Base-by-base conservation (phyloP, 2,888 invertebrate genomes). In the Octodonta nipae region DNA sequence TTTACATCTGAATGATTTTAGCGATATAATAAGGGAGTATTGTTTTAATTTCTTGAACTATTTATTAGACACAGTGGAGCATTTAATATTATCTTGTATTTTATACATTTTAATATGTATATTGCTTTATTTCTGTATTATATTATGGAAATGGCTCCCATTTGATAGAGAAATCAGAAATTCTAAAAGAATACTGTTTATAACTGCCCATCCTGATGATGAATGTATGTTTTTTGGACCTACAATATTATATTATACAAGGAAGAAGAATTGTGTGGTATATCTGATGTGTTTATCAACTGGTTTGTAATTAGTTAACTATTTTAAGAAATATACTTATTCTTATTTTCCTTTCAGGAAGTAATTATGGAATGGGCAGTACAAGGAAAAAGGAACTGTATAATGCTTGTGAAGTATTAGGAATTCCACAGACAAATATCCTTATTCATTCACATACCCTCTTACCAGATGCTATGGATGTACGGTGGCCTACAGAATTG, bases 211-310 rank as follows among this genome's bases (percentile, higher is more conserved):
- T 66, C 96, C 96, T 10, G 96, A 98, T 61, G 96, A 98, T 59
- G 96, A 98, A 60, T 88, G 88, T 48, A 95, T 98, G 96, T 98
- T 98, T 61, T 98, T 98, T 60, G 88, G 91, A 1, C 98, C 98
- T 11, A 73, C 84, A 24, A 75, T 91, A 41, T 70, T 81, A 41
- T 70, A 78, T 54, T 63, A 85, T 37, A 55, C 64, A 2, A 72
- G 70, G 44, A 68, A 73, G 28, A 67, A 71, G 43, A 68, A 71
- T 44, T 75, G 75, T 50, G 69, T 74, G 42, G 75, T 92, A 22
- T 80, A 81, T 59, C 55, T 93, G 32, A 66, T 92, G 31, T 93
- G 92, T 60, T 67, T 93, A 44, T 83, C 88, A 14, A 76, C 78
- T 61, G 89, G 89, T 82, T 63, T 56, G 52, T 40, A 8, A 25